phyloP scores from a whole-genome alignment of 2,113 vertebrate species.

The Zosterops pallidus region DNA sequence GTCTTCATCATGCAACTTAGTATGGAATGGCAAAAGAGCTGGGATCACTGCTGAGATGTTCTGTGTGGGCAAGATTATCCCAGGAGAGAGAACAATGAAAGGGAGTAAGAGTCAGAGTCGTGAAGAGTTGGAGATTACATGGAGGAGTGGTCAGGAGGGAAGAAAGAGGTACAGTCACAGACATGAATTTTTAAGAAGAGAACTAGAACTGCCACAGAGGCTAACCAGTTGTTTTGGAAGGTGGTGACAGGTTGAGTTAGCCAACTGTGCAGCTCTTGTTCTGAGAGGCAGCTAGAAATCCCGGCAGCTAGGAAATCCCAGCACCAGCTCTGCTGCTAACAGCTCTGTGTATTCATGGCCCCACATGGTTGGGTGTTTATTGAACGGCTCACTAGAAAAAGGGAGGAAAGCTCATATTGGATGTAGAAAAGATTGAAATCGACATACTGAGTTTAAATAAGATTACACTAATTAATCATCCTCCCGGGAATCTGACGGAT shows the following conservation, averaged over 20 bases:
- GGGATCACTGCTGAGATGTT: background rate
- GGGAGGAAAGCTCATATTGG: background rate
- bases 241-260: background rate
- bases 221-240: background rate
- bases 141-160: background rate
- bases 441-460: constrained; percentile 11
- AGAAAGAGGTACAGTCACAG: background rate
- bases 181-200: background rate
- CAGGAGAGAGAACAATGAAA: background rate
- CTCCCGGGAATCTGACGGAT: background rate
- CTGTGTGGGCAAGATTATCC: accelerated
- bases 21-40: background rate
- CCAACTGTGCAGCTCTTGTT: background rate
- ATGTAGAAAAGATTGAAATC: background rate
- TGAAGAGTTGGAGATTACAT: background rate
- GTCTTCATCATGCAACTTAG: background rate
- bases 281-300: background rate
- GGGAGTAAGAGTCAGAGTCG: background rate
- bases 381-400: background rate
- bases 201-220: background rate
- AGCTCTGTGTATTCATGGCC: background rate
- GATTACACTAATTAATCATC: constrained; percentile 34
- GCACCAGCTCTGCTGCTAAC: background rate
- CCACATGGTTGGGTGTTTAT: background rate
- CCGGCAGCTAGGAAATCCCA: background rate